Percentiles rank a stretch among this genome's conserved stretches.
Conservation (phyloP, 2,113 vertebrate species). For the Kobus ellipsiprymnus region DNA sequence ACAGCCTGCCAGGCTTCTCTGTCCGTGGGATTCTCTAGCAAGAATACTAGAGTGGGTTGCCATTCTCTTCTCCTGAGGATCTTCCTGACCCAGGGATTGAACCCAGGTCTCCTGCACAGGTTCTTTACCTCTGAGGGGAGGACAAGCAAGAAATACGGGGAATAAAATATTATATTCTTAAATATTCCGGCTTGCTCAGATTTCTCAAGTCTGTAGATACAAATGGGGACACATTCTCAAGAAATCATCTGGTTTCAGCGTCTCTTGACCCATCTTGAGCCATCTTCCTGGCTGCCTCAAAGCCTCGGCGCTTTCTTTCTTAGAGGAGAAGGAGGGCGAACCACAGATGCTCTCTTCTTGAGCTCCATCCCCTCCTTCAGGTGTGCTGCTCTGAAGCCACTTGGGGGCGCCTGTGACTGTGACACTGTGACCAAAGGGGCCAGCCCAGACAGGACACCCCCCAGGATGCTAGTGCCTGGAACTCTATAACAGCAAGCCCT, state of each 20-base stretch:
- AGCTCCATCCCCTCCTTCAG: background rate
- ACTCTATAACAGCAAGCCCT: background rate
- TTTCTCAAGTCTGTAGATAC: background rate
- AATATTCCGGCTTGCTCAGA: background rate
- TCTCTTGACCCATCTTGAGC: background rate
- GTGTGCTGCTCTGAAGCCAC: background rate
- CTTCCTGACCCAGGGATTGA: background rate
- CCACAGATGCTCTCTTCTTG: background rate
- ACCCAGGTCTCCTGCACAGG: background rate
- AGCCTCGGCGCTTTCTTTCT: rapidly evolving
- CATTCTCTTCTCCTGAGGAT: background rate
- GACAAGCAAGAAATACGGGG: background rate
- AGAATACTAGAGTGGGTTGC: background rate
- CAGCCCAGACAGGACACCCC: background rate
- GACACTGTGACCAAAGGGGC: background rate
- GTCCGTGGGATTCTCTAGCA: background rate
- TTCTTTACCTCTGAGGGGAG: background rate
- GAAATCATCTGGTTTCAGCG: background rate
- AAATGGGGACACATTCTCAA: too few species aligned
- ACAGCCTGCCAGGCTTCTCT: background rate
- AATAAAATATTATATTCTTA: background rate
- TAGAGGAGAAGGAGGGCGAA: too few species aligned
- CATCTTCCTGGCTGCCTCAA: background rate
- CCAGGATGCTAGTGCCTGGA: background rate
- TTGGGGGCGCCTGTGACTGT: conserved; percentile 21